Conservation (phyloP, 2,797 vertebrate genomes). For the Hafferia zeledoni region DNA sequence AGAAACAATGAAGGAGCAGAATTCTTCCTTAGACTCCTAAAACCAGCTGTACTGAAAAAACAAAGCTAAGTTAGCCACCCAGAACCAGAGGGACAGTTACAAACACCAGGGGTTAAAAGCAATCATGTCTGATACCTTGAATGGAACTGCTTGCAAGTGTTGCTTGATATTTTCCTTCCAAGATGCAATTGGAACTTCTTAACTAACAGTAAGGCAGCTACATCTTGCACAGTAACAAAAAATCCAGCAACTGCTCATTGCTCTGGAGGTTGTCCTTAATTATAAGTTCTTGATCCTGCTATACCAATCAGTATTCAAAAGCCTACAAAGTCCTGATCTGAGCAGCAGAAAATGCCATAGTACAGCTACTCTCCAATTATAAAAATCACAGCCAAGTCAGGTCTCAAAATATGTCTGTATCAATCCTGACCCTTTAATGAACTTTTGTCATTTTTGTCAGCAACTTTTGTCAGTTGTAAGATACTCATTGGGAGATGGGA, state of each 20-base stretch:
- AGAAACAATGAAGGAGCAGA: background rate
- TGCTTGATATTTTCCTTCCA: background rate
- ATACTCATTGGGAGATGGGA: accelerated
- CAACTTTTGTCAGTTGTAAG: background rate
- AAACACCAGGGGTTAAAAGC: background rate
- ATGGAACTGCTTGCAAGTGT: background rate
- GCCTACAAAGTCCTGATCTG: background rate
- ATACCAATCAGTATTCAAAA: background rate
- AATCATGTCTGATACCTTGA: accelerated
- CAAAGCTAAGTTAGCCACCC: background rate
- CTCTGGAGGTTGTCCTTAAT: background rate
- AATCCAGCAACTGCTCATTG: background rate
- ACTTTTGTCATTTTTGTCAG: background rate
- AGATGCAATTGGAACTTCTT: background rate
- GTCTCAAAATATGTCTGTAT: background rate
- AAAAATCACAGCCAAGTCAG: background rate
- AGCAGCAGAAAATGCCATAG: background rate
- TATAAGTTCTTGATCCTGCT: background rate
- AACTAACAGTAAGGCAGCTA: background rate
- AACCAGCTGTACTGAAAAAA: background rate
- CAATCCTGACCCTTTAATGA: background rate
- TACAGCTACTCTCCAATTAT: background rate
- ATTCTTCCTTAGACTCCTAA: background rate
- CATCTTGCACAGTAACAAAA: background rate
- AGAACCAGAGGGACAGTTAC: background rate